phyloP scores from a whole-genome alignment of 2,113 vertebrate species.

The Promerops cafer region DNA sequence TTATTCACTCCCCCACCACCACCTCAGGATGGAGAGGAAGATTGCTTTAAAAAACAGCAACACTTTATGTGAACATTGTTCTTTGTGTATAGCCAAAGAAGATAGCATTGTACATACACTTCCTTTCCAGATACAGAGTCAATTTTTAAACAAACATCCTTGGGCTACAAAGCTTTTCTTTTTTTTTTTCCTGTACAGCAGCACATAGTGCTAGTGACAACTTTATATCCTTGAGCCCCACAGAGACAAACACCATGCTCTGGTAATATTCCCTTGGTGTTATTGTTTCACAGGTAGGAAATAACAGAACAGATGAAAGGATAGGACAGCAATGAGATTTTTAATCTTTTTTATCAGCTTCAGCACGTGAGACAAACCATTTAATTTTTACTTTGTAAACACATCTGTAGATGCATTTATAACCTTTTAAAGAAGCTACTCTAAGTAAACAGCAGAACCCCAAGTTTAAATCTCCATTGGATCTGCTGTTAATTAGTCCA shows the following conservation, averaged over 20 bases:
- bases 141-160: slow-evolving; percentile 64
- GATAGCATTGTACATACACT: slow-evolving; percentile 48
- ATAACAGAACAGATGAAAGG: background rate
- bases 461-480: background rate
- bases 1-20: background rate
- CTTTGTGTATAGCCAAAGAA: background rate
- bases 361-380: background rate
- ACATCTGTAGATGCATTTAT: background rate
- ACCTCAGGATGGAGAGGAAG: background rate
- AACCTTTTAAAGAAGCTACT: background rate
- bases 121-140: slow-evolving; percentile 56
- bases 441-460: background rate
- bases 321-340: background rate
- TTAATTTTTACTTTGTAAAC: background rate
- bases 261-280: background rate
- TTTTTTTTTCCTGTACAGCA: background rate
- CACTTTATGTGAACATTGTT: background rate
- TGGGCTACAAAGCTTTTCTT: background rate
- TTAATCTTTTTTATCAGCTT: background rate
- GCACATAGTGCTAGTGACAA: background rate
- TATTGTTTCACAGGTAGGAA: background rate
- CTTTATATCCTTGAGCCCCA: background rate
- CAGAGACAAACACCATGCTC: background rate
- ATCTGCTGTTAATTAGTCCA: background rate
- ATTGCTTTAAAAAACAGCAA: background rate